These are phyloP conservation scores for Grantiella picta DNA, from an alignment of 2,113 vertebrate genomes.

Conservation along the genomic window DNA sequence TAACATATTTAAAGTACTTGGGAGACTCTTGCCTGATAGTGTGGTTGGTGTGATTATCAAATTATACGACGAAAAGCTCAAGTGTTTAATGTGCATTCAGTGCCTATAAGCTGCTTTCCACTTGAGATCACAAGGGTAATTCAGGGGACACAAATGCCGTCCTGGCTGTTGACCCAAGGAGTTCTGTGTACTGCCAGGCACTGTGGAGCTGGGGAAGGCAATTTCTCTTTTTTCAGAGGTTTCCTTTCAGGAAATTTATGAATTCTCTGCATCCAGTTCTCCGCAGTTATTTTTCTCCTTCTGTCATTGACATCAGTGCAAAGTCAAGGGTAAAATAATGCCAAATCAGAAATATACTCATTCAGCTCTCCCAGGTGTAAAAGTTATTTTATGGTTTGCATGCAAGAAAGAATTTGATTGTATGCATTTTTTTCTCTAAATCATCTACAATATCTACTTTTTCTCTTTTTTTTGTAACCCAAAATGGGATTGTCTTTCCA, in stretches of 20 bases:
- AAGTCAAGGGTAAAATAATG: conserved; percentile 53
- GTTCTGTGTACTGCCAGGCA: background rate
- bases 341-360: background rate
- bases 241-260: background rate
- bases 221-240: background rate
- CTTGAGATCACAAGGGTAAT: conserved; percentile 44
- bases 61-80: conserved; percentile 27
- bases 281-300: conserved; percentile 12
- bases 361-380: conserved; percentile 44
- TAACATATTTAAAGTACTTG: conserved; percentile 71
- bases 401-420: conserved; percentile 33
- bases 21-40: conserved; percentile 61
- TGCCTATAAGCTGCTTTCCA: conserved; percentile 30
- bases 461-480: background rate
- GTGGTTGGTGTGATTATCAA: conserved; percentile 57
- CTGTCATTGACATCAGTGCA: conserved; percentile 22
- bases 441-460: background rate
- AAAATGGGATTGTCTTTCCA: background rate
- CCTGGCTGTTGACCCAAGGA: conserved; percentile 41
- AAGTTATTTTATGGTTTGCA: conserved; percentile 50
- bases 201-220: background rate
- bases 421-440: background rate
- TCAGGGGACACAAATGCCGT: background rate
- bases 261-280: background rate
- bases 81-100: conserved; percentile 20